Evolutionary conservation across 2,888 invertebrate genomes (phyloP), one percentile per base, ranked within the genome.

Genomic region (Rutpela maculata): DNA sequence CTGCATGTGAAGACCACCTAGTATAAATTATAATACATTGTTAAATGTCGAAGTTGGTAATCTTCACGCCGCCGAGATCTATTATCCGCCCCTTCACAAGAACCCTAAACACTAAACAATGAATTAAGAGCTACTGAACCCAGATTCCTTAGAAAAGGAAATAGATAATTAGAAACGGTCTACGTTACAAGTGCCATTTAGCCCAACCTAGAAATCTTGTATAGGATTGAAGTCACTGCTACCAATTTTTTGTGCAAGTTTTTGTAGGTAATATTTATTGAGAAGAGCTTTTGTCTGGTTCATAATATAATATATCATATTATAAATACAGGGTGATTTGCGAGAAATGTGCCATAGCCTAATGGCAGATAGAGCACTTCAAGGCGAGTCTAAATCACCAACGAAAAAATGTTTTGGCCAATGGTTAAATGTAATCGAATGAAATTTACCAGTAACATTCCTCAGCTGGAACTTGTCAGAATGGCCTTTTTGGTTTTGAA

Each of bases 81-180:
- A 43, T 65, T 65, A 65, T 65, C 43, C 38, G 18, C 43, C 17
- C 31, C 17, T 38, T 19, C 65, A 38, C 65, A 17, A 18, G 65
- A 43, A 43, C 19, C 17, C 17, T 65, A 65, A 65, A 43, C 38
- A 43, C 43, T 22, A 65, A 43, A 65, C 43, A 38, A 65, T 65
- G 65, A 12, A 18, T 65, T 65, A 15, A 43, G 43, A 31, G 38
- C 43, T 65, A 65, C 43, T 43, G 43, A 17, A 43, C 15, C 43
- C 65, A 60, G 38, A 19, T 43, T 65, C 18, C 22, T 12, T 43
- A 50, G 43, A 18, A 31, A 38, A 19, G 17, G 65, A 43, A 65
- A 65, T 18, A 43, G 43, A 43, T 65, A 43, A 63, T 63, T 65
- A 19, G 43, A 50, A 50, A n/a, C 50, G n/a, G 50, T 50, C n/a